These are phyloP conservation scores for Orius insidiosus DNA, from an alignment of 1,140 invertebrate genomes.

Conservation along the genomic window DNA sequence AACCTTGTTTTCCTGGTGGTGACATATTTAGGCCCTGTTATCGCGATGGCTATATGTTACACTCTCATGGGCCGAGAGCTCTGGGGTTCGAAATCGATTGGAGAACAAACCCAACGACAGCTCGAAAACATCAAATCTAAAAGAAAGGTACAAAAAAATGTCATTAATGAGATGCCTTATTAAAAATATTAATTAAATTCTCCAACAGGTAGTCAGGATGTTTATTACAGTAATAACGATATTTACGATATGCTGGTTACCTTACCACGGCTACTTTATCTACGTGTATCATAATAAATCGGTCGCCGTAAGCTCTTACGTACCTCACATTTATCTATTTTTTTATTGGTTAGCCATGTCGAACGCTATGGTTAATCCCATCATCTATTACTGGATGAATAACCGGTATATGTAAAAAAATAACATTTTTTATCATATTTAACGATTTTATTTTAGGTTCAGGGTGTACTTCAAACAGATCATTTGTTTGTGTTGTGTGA, in stretches of 20 bases:
- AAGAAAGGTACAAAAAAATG: conserved; percentile 49
- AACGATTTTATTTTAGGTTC: conserved; percentile 27
- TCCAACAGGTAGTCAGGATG: conserved; percentile 67
- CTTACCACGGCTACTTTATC: conserved; percentile 76
- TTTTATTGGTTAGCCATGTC: conserved; percentile 89
- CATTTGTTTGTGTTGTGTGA: conserved; percentile 27
- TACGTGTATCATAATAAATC: conserved; percentile 59
- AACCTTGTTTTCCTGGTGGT: conserved; percentile 69
- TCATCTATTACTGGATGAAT: conserved; percentile 89
- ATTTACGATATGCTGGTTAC: conserved; percentile 77
- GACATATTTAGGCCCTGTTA: conserved; percentile 82
- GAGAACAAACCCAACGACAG: conserved; percentile 70
- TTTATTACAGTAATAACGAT: conserved; percentile 65
- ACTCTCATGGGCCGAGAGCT: conserved; percentile 58
- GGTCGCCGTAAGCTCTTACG: conserved; percentile 48
- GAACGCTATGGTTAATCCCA: conserved; percentile 79
- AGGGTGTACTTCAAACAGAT: conserved; percentile 34
- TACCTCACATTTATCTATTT: conserved; percentile 61
- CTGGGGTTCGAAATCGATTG: conserved; percentile 70
- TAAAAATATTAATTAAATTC: conserved; percentile 6
- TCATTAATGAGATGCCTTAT: neutral
- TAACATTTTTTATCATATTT: neutral
- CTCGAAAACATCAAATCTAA: conserved; percentile 72
- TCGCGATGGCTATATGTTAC: conserved; percentile 75
- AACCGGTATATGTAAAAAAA: conserved; percentile 37